These are phyloP conservation scores for Anolis sagrei DNA, from an alignment of 2,113 vertebrate species.

Conservation along the genomic window DNA sequence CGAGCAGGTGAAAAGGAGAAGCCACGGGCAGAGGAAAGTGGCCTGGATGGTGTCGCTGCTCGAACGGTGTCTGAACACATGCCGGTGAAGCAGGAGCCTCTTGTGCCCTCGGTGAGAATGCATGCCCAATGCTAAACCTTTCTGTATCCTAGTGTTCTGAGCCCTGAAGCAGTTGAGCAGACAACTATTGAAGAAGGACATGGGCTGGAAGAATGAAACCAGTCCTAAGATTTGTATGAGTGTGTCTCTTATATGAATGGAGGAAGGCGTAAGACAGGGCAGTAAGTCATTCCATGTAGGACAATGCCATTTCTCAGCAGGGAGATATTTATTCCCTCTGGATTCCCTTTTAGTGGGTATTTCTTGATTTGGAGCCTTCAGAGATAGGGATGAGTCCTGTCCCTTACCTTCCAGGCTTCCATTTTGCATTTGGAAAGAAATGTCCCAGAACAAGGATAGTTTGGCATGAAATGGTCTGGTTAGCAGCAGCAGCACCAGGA, in stretches of 20 bases:
- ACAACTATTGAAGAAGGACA: too few relatives aligned
- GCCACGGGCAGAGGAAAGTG: slow-evolving; percentile 82
- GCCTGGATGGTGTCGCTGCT: slow-evolving; percentile 84
- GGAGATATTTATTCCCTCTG: neutral
- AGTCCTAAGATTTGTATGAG: neutral
- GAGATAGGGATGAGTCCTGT: too few relatives aligned
- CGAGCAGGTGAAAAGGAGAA: slow-evolving; percentile 90
- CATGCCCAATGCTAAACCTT: neutral
- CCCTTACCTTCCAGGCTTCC: neutral
- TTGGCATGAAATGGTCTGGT: neutral
- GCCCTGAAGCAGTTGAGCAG: neutral
- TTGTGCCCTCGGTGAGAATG: slow-evolving; percentile 84
- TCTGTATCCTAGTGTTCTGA: neutral
- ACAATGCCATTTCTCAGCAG: neutral
- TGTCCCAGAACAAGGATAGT: neutral
- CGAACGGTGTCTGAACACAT: slow-evolving; percentile 86
- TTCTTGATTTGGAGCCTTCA: neutral
- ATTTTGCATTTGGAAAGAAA: neutral
- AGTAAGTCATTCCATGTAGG: neutral
- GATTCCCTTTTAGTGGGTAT: neutral
- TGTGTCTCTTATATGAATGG: neutral
- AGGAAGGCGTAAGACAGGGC: neutral
- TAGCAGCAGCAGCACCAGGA: neutral
- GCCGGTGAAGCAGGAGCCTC: slow-evolving; percentile 87
- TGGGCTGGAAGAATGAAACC: neutral